phyloP scores from a whole-genome alignment of 2,888 invertebrate species.

The Luperina nickerlii region DNA sequence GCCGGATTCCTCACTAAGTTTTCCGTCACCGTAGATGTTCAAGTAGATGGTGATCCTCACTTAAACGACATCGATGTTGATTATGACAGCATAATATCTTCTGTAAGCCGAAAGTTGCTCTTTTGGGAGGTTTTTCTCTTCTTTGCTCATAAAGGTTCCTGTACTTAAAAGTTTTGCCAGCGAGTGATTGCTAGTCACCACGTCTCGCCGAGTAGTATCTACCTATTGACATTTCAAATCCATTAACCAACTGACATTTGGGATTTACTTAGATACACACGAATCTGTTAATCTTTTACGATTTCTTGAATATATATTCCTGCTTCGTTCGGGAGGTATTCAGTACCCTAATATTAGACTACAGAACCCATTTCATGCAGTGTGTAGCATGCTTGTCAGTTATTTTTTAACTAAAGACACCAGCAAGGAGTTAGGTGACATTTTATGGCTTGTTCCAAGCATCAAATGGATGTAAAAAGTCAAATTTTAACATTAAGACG shows the following conservation, averaged over 20 bases:
- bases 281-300: slow-evolving; percentile 30
- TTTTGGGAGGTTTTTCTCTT: background rate
- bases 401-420: slow-evolving; percentile 61
- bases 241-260: slow-evolving; percentile 28
- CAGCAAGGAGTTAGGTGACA: slow-evolving; percentile 68
- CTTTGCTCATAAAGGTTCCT: background rate
- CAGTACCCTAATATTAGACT: background rate
- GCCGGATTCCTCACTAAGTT: too few species aligned
- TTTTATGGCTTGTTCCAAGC: slow-evolving; percentile 76
- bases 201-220: slow-evolving; percentile 23
- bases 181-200: background rate
- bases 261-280: slow-evolving; percentile 2
- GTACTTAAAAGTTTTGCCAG: background rate
- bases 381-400: slow-evolving; percentile 32
- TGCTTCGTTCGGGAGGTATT: background rate
- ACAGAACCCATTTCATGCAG: slow-evolving; percentile 48
- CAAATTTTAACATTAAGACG: slow-evolving; percentile 56
- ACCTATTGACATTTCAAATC: slow-evolving; percentile 40
- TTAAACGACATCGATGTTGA: background rate
- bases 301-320: slow-evolving; percentile 14
- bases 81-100: background rate
- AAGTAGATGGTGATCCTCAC: background rate
- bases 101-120: background rate
- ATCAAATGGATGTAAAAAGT: slow-evolving; percentile 61
- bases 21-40: background rate